Conservation (phyloP, 2,888 invertebrate genomes). For the Drosophila hawaiiensis region DNA sequence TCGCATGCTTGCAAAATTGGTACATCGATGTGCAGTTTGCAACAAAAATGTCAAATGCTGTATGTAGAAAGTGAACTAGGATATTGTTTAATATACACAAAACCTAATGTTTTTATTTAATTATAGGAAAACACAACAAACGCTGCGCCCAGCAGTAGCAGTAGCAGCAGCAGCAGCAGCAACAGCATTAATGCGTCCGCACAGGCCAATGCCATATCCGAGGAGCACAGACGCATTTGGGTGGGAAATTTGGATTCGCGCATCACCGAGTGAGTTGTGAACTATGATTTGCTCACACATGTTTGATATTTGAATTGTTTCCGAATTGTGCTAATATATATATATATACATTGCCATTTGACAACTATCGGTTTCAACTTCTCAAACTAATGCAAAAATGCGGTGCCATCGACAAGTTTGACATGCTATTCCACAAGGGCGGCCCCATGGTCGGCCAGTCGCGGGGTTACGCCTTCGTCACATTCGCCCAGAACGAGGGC, state of each 20-base stretch:
- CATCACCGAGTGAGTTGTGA: constrained; percentile 95
- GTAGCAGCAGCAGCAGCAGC: constrained; percentile 5
- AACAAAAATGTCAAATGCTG: constrained; percentile 20
- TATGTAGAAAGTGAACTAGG: not conserved
- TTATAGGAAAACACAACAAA: constrained; percentile 20
- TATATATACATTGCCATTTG: constrained; percentile 49
- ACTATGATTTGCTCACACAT: constrained; percentile 4
- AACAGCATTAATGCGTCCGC: constrained; percentile 5
- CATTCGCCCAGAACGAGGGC: constrained; percentile 88
- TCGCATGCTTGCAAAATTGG: not conserved
- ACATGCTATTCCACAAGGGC: constrained; percentile 96
- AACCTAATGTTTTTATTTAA: not conserved
- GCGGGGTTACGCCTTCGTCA: constrained; percentile 97
- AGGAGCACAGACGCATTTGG: constrained; percentile 88
- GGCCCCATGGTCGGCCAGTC: constrained; percentile 96
- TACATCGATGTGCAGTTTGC: constrained; percentile 5
- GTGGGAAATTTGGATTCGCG: constrained; percentile 96
- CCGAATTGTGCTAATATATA: constrained; percentile 51
- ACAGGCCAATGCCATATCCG: constrained; percentile 48
- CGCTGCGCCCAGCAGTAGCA: constrained; percentile 4
- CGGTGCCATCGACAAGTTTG: constrained; percentile 97
- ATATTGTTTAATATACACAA: not conserved
- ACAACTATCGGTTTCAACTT: constrained; percentile 94
- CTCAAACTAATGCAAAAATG: constrained; percentile 98
- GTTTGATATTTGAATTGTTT: not conserved